Evolutionary conservation across 1,140 invertebrate species (phyloP).

Genomic region (Zaprionus kolodkinae): DNA sequence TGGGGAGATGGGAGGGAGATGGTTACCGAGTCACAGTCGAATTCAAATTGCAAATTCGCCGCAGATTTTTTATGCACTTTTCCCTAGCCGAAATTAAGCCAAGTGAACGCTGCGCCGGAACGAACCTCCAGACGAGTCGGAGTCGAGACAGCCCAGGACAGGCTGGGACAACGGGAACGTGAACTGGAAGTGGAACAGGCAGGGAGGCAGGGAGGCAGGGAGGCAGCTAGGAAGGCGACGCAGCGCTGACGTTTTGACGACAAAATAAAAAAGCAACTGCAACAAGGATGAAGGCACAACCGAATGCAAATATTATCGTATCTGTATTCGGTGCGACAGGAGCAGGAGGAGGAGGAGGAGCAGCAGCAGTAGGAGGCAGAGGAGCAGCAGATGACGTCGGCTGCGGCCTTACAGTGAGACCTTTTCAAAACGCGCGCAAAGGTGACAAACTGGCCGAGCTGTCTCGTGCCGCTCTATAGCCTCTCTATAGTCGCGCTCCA

Average conservation of each 20-base stretch:
- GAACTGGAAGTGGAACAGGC: neutral
- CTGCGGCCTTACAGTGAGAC: conserved; percentile 43
- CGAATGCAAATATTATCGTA: conserved; percentile 81
- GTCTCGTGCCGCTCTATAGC: neutral
- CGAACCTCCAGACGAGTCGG: conserved; percentile 60
- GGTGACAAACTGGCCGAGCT: conserved; percentile 70
- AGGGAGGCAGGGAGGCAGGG: neutral
- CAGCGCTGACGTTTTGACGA: conserved; percentile 76
- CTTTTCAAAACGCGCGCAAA: conserved; percentile 67
- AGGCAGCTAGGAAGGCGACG: conserved; percentile 24
- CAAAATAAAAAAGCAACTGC: conserved; percentile 67
- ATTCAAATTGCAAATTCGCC: conserved; percentile 81
- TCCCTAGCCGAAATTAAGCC: conserved; percentile 79
- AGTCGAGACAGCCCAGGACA: conserved; percentile 2
- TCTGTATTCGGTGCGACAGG: conserved; percentile 51
- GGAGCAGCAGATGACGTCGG: neutral
- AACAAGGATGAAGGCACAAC: conserved; percentile 63
- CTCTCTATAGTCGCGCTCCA: neutral
- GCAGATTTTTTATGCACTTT: conserved; percentile 81
- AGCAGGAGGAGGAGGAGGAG: neutral
- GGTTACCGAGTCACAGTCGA: conserved; percentile 46
- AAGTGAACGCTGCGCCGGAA: conserved; percentile 69
- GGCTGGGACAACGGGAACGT: neutral
- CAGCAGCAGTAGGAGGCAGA: neutral
- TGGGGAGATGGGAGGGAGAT: neutral